Base-by-base conservation (phyloP, 1,140 invertebrate species). In the Panagrolaimus sp. region DNA sequence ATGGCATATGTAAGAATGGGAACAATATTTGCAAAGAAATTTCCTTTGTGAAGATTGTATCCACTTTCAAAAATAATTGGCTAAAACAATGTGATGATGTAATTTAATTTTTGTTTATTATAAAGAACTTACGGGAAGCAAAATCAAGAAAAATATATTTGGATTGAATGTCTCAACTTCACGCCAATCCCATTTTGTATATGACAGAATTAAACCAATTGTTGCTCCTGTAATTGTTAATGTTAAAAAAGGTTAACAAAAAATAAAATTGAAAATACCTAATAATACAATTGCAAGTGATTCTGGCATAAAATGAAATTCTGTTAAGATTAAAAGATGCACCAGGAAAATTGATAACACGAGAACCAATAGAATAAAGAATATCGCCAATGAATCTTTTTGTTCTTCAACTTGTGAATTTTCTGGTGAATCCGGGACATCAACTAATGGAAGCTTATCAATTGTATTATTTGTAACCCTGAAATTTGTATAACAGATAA, bases 11-110 rank as follows among this genome's bases (percentile, higher is more conserved):
- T 93, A 79, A 98, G 88, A 84, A 98, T 98, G 28, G 95, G 91
- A 73, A 95, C 94, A 76, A 98, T 87, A 86, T 98, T 98, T 72
- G 91, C 89, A 28, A 98, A 98, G 85, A 98, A 98, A 85, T 95
- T 91, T 47, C 95, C 95, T 85, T 92, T 88, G 86, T 97, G 96
- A 76, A 98, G 88, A 77, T 91, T 94, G 84, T 97, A 98, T n/a
- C 94, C 95, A 71, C 94, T 94, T 86, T 96, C 91, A 84, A 98
- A 98, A 78, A 98, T 98, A 69, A 98, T 98, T 10, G 95, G 93
- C 63, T 38, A 38, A 4, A 38, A 38, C n/a, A n/a, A 4, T 38
- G 32, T 4, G n/a, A n/a, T 38, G 7, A 4, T 38, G 32, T 4
- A 38, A 38, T 38, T 38, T 4, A 4, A 38, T 38, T 38, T 7